Conservation (phyloP, 2,113 vertebrate species). For the Cavia aperea region DNA sequence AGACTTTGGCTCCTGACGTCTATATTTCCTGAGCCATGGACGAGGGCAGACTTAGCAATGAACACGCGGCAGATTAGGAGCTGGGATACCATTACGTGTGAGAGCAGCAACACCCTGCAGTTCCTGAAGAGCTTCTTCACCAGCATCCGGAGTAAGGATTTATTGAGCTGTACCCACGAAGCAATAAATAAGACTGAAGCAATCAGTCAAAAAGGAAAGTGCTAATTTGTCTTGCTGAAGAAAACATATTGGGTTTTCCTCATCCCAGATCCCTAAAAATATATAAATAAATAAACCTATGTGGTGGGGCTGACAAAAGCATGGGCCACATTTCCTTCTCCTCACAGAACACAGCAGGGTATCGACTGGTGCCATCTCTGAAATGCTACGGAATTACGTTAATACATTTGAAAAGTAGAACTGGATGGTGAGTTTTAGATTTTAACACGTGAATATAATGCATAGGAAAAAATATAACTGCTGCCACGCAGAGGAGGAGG, state of each 20-base stretch:
- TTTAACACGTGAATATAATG: background rate
- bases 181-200: slow-evolving; percentile 54
- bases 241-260: slow-evolving; percentile 35
- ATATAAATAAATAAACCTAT: background rate
- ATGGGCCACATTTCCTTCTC: background rate
- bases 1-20: background rate
- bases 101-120: slow-evolving; percentile 16
- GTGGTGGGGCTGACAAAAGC: background rate
- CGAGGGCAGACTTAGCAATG: slow-evolving; percentile 25
- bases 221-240: slow-evolving; percentile 51
- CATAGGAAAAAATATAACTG: background rate
- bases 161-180: slow-evolving; percentile 43
- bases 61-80: slow-evolving; percentile 9
- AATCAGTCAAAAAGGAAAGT: slow-evolving; percentile 53
- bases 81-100: background rate
- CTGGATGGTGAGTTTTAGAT: background rate
- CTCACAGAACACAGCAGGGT: background rate
- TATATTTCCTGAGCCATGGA: background rate
- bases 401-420: slow-evolving; percentile 29
- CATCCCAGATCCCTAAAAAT: slow-evolving; percentile 14
- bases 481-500: background rate
- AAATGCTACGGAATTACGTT: background rate
- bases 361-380: background rate
- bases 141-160: slow-evolving; percentile 34
- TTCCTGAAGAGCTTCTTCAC: slow-evolving; percentile 43